Evolutionary conservation across 2,797 vertebrate genomes (phyloP).

Genomic region (Phalloptychus januarius): DNA sequence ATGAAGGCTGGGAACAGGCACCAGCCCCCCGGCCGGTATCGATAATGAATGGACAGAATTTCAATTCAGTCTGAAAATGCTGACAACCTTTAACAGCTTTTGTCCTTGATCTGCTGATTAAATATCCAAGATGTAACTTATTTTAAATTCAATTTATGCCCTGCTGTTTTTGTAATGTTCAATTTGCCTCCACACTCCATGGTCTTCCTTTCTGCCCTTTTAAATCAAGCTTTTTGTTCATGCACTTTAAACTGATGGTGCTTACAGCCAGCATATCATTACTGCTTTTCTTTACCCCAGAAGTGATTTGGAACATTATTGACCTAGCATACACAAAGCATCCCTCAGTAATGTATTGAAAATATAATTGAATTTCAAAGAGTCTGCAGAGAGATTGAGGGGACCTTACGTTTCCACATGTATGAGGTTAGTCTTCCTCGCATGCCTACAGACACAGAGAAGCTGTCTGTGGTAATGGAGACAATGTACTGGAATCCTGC

Average conservation of each 20-base stretch:
- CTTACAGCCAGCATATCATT: constrained; percentile 57
- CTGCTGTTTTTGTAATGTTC: background rate
- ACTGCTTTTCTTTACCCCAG: constrained; percentile 48
- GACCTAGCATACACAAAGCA: constrained; percentile 54
- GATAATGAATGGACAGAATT: background rate
- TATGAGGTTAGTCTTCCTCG: constrained; percentile 19
- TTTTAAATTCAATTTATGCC: background rate
- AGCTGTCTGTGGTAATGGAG: constrained; percentile 62
- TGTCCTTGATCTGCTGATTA: background rate
- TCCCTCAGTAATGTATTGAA: constrained; percentile 57
- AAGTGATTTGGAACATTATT: constrained; percentile 62
- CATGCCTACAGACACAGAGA: background rate
- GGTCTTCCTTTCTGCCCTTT: background rate
- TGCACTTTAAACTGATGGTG: constrained; percentile 42
- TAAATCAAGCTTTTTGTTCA: background rate
- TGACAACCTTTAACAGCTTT: background rate
- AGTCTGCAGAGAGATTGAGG: constrained; percentile 58
- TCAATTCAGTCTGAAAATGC: background rate
- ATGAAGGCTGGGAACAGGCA: background rate
- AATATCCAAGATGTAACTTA: background rate
- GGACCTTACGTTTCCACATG: constrained; percentile 26
- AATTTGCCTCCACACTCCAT: background rate
- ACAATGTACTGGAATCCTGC: constrained; percentile 67
- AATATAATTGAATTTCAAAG: constrained; percentile 73
- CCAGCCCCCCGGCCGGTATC: background rate